phyloP scores from a whole-genome alignment of 2,797 vertebrate species.

The Schizopygopsis malacanthus region DNA sequence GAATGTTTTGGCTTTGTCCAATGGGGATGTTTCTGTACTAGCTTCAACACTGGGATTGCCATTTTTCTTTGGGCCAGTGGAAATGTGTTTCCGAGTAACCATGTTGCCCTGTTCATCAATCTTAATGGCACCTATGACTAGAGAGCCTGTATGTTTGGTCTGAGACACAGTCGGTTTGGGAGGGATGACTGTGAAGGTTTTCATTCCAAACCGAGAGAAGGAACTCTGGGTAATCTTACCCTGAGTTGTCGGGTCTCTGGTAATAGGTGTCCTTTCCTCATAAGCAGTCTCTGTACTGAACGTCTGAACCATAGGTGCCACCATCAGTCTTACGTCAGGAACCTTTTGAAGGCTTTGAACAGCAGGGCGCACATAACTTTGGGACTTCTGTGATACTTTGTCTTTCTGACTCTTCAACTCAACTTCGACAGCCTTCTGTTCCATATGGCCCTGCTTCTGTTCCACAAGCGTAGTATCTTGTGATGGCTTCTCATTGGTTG shows the following conservation, averaged over 20 bases:
- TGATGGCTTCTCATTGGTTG: not conserved
- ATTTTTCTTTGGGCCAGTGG: not conserved
- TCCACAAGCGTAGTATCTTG: not conserved
- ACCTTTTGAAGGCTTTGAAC: constrained; percentile 49
- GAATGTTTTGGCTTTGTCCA: constrained; percentile 86
- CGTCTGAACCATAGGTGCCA: constrained; percentile 36
- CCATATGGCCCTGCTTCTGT: constrained; percentile 18
- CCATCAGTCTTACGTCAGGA: constrained; percentile 57
- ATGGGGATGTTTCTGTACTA: constrained; percentile 67
- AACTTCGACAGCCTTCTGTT: constrained; percentile 46
- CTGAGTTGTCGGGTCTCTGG: constrained; percentile 53
- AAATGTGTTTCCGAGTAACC: constrained; percentile 69
- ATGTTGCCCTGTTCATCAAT: constrained; percentile 96
- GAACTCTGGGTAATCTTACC: constrained; percentile 75
- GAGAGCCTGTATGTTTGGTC: constrained; percentile 72
- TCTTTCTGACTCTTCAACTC: constrained; percentile 52
- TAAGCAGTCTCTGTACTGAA: constrained; percentile 19
- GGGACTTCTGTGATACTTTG: constrained; percentile 42
- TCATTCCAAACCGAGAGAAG: constrained; percentile 87
- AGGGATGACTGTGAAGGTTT: constrained; percentile 93
- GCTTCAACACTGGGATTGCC: constrained; percentile 12
- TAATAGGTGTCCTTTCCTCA: constrained; percentile 55
- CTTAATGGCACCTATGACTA: constrained; percentile 86
- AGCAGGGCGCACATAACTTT: constrained; percentile 33
- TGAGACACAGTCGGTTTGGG: constrained; percentile 79